Evolutionary conservation across 2,797 vertebrate genomes (phyloP), one percentile per base, ranked within the genome.

Genomic region (Falco berigora): DNA sequence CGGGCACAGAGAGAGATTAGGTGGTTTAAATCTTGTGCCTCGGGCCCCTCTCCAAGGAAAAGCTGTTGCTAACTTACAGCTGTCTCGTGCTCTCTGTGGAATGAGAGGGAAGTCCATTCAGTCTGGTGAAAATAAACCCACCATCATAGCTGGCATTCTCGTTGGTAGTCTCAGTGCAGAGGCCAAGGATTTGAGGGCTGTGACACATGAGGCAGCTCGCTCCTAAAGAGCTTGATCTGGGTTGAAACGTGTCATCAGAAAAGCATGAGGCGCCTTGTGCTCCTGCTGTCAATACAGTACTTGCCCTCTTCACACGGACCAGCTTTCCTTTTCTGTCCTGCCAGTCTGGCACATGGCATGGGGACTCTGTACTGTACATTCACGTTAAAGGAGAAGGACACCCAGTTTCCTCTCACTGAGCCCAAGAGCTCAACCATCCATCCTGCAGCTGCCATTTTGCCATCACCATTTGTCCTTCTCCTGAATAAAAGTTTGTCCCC

Each of bases 31-130:
- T 90, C 96, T 95, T 96, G 22, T 86, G 96, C 96, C 85, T 95
- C 6, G 93, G 95, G 96, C 95, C 88, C 49, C 95, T 92, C 96
- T 97, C 95, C 95, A 96, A 96, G 96, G 95, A 95, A 96, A 95
- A 96, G 77, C 92, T 93, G 88, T 84, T 95, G 94, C 95, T 96
- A 90, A 96, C 96, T 96, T 96, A 95, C 96, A 96, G 94, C 96
- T 97, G 96, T 97, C 96, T 96, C 92, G 34, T 96, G 96, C 96
- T 97, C 95, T 95, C 95, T 97, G 53, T 95, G 96, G 96, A 96
- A 97, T 96, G 95, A 93, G 90, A 96, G 95, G 94, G 94, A 96
- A 96, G 93, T 95, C 96, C 93, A 95, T 97, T 97, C 96, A 97
- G 95, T 93, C 93, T 95, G 92, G 96, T 96, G 96, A 96, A 97